Evolutionary conservation across 1,140 invertebrate genomes (phyloP).

Genomic region (Archegozetes longisetosus): DNA sequence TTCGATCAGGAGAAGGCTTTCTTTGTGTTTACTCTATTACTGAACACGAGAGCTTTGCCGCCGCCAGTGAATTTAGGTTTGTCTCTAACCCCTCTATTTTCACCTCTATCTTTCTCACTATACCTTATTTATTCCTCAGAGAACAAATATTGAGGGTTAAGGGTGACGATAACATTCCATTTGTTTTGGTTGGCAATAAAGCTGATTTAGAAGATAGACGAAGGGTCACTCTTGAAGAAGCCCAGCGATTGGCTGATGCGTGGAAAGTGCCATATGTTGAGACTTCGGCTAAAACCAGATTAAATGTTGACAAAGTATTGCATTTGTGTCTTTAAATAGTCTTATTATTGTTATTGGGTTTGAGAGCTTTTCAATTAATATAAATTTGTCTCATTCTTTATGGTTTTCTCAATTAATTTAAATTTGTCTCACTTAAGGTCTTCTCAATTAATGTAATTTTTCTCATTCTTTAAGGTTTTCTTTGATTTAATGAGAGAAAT

Average conservation of each 20-base stretch:
- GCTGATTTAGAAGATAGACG: constrained; percentile 29
- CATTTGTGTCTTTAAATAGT: too few species aligned
- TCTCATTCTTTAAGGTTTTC: constrained; percentile 27
- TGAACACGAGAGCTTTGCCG: constrained; percentile 31
- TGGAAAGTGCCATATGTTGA: constrained; percentile 20
- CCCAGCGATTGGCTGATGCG: constrained; percentile 7
- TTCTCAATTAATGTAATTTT: too few species aligned
- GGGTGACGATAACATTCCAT: constrained; percentile 26
- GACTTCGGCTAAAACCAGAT: constrained; percentile 22
- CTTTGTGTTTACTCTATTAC: constrained; percentile 33
- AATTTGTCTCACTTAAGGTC: too few species aligned
- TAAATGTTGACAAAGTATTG: constrained; percentile 21
- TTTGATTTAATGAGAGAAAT: constrained; percentile 37
- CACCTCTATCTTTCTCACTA: background rate
- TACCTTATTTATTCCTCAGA: constrained; percentile 17
- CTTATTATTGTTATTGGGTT: too few species aligned
- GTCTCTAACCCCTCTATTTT: background rate
- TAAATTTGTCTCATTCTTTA: too few species aligned
- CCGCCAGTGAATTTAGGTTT: constrained; percentile 18
- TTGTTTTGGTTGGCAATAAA: constrained; percentile 32
- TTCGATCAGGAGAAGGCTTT: constrained; percentile 30
- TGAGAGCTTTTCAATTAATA: too few species aligned
- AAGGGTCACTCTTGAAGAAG: constrained; percentile 25
- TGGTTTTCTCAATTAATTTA: too few species aligned
- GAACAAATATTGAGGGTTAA: constrained; percentile 33